Conservation (phyloP, 2,888 invertebrate genomes). For the Ormyrus labotus region DNA sequence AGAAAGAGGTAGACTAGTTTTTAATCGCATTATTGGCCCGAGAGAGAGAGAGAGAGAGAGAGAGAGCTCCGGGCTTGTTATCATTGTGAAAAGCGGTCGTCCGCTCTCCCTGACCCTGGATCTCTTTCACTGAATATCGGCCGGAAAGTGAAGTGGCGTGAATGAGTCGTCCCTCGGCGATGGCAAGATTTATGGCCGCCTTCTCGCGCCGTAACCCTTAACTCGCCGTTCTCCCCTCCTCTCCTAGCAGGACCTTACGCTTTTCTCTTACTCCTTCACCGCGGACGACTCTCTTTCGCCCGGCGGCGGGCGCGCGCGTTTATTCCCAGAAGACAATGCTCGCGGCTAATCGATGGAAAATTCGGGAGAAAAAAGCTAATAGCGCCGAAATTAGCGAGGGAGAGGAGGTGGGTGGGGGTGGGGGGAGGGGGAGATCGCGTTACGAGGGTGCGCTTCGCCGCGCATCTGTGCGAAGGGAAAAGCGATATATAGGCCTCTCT, state of each 20-base stretch:
- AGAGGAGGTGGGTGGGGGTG: too few relatives aligned
- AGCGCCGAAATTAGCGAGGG: slow-evolving; percentile 68
- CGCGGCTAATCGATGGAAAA: slow-evolving; percentile 50
- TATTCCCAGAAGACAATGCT: too few relatives aligned
- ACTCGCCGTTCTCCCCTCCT: slow-evolving; percentile 59
- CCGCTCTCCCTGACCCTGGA: slow-evolving; percentile 9
- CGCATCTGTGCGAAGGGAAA: too few relatives aligned
- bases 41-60: too few relatives aligned
- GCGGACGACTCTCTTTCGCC: slow-evolving; percentile 1
- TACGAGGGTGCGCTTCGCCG: slow-evolving; percentile 69
- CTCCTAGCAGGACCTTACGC: neutral
- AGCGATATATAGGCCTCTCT: too few relatives aligned
- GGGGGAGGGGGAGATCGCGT: slow-evolving; percentile 62
- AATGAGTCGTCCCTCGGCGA: slow-evolving; percentile 75
- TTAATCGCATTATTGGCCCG: slow-evolving; percentile 43
- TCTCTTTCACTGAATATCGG: slow-evolving; percentile 65
- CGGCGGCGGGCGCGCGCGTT: neutral
- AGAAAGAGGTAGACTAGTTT: slow-evolving; percentile 19
- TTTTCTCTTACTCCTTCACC: neutral
- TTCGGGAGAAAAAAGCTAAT: slow-evolving; percentile 67
- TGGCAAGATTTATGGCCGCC: slow-evolving; percentile 74
- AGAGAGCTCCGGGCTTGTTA: slow-evolving; percentile 32
- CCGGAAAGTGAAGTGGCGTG: slow-evolving; percentile 72
- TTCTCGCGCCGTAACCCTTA: slow-evolving; percentile 71
- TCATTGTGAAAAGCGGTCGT: slow-evolving; percentile 51